Conservation (phyloP, 2,797 vertebrate genomes). For the Chiroxiphia lanceolata region DNA sequence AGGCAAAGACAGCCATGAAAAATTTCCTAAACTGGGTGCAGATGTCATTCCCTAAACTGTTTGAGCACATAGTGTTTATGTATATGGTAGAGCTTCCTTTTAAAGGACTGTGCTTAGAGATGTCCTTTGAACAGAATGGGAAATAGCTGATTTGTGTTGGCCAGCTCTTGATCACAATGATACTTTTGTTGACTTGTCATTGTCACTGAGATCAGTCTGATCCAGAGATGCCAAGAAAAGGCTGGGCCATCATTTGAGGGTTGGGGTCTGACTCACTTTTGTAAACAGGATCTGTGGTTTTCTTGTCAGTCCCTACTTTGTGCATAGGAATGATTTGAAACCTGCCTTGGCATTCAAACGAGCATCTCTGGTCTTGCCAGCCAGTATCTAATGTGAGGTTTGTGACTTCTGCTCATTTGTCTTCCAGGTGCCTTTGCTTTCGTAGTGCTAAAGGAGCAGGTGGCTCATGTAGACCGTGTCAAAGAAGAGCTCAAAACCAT, state of each 20-base stretch:
- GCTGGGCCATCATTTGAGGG: background rate
- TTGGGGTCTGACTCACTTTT: background rate
- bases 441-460: slow-evolving; percentile 85
- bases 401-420: background rate
- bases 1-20: background rate
- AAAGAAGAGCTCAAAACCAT: slow-evolving; percentile 78
- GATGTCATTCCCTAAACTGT: background rate
- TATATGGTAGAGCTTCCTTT: background rate
- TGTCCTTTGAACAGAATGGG: background rate
- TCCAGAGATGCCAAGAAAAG: background rate
- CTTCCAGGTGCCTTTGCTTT: slow-evolving; percentile 89
- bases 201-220: background rate
- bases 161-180: background rate
- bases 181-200: background rate
- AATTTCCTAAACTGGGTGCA: background rate
- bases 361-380: background rate
- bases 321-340: background rate
- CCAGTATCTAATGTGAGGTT: background rate
- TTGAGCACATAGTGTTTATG: background rate
- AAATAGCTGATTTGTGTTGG: background rate
- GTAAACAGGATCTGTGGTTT: background rate
- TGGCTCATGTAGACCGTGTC: slow-evolving; percentile 62
- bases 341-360: background rate
- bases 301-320: background rate
- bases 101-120: background rate